These are phyloP conservation scores for Zaprionus nigranus DNA, from an alignment of 1,140 invertebrate species.

Conservation along the genomic window DNA sequence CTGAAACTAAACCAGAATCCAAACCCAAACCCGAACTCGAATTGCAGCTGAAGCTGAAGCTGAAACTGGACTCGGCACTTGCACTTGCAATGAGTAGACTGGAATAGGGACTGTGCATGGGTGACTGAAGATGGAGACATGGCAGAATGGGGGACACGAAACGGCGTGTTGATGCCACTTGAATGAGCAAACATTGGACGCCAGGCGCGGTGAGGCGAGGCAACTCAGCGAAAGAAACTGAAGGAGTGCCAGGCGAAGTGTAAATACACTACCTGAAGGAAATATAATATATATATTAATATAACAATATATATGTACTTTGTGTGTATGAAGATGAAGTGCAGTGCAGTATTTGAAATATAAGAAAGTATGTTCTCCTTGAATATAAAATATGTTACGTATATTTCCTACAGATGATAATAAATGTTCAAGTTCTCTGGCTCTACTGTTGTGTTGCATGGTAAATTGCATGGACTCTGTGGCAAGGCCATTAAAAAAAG, in stretches of 20 bases:
- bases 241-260: constrained; percentile 2
- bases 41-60: constrained; percentile 2
- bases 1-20: too few relatives aligned
- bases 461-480: neutral
- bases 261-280: constrained; percentile 19
- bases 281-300: neutral
- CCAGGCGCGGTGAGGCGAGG: constrained; percentile 6
- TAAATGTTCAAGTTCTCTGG: neutral
- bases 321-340: neutral
- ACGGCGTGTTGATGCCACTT: constrained; percentile 79
- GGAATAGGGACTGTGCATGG: neutral
- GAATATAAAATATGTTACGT: too few relatives aligned
- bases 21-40: constrained; percentile 15
- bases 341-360: too few relatives aligned
- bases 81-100: neutral
- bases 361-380: too few relatives aligned
- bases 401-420: too few relatives aligned
- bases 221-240: constrained; percentile 5
- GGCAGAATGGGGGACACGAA: constrained; percentile 48
- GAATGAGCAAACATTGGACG: constrained; percentile 60
- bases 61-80: constrained; percentile 18
- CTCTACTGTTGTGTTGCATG: neutral
- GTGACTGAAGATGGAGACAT: neutral
- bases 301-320: too few relatives aligned
- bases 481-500: constrained; percentile 63